These are phyloP conservation scores for Argentina silus DNA, from an alignment of 2,797 vertebrate species.

Conservation along the genomic window DNA sequence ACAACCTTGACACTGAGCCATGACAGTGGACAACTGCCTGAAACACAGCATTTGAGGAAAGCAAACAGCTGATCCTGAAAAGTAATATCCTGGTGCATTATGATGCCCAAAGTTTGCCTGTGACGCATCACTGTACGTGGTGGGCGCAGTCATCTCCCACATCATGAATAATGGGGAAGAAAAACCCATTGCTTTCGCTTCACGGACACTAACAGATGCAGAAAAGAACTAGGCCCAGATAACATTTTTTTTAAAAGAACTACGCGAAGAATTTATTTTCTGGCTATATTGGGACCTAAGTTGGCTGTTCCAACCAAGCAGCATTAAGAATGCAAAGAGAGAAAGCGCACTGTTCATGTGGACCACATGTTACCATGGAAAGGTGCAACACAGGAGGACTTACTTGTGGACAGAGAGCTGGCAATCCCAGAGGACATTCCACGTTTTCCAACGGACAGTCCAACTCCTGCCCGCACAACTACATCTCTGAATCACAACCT, in stretches of 20 bases:
- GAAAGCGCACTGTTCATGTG: too few relatives aligned
- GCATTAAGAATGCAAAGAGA: too few relatives aligned
- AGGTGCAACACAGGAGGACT: too few relatives aligned
- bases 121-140: neutral
- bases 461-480: too few relatives aligned
- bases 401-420: too few relatives aligned
- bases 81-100: neutral
- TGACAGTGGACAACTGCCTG: neutral
- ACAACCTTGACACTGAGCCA: neutral
- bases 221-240: conserved; percentile 11
- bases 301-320: too few relatives aligned
- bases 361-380: too few relatives aligned
- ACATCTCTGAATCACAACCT: neutral
- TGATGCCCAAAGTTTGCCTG: neutral
- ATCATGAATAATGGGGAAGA: conserved; percentile 3
- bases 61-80: neutral
- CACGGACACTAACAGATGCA: neutral
- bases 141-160: neutral
- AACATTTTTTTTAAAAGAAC: too few relatives aligned
- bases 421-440: too few relatives aligned
- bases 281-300: too few relatives aligned
- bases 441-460: too few relatives aligned
- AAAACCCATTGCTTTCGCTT: neutral
- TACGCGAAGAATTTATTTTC: too few relatives aligned
- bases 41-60: neutral